These are phyloP conservation scores for Tenthredo amoena DNA, from an alignment of 2,888 invertebrate species.

Conservation along the genomic window DNA sequence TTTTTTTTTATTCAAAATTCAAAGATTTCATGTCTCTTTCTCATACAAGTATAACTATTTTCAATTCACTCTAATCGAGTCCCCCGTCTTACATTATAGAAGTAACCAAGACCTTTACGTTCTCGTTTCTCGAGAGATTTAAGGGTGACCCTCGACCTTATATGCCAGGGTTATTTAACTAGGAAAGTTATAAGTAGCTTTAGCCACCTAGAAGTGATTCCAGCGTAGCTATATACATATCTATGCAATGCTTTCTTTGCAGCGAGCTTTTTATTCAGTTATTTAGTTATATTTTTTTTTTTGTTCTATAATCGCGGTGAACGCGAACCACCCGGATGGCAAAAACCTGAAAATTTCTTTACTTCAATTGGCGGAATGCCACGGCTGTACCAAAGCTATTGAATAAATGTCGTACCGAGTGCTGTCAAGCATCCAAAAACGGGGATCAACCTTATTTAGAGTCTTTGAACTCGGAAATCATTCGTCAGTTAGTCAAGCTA, in stretches of 20 bases:
- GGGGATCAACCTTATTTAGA: conserved; percentile 5
- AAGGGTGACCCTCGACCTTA: conserved; percentile 21
- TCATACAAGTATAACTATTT: background rate
- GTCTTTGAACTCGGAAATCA: conserved; percentile 13
- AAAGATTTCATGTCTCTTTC: background rate
- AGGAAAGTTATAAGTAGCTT: conserved; percentile 27
- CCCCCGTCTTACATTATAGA: background rate
- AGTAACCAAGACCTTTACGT: background rate
- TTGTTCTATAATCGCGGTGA: background rate
- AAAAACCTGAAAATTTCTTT: conserved; percentile 16
- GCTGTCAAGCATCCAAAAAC: conserved; percentile 42
- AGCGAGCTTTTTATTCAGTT: background rate
- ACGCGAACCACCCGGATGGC: background rate
- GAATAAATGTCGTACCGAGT: background rate
- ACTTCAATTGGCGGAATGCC: conserved; percentile 36
- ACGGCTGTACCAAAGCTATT: conserved; percentile 6
- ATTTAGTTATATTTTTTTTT: background rate
- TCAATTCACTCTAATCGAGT: conserved; percentile 9
- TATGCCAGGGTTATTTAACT: conserved; percentile 23
- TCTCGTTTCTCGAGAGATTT: background rate
- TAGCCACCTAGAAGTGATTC: background rate
- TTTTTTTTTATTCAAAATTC: background rate
- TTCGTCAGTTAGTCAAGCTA: background rate
- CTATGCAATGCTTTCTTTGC: background rate
- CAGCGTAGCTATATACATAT: background rate